These are phyloP conservation scores for Chascanopsetta lugubris DNA, from an alignment of 2,113 vertebrate genomes.

Conservation along the genomic window DNA sequence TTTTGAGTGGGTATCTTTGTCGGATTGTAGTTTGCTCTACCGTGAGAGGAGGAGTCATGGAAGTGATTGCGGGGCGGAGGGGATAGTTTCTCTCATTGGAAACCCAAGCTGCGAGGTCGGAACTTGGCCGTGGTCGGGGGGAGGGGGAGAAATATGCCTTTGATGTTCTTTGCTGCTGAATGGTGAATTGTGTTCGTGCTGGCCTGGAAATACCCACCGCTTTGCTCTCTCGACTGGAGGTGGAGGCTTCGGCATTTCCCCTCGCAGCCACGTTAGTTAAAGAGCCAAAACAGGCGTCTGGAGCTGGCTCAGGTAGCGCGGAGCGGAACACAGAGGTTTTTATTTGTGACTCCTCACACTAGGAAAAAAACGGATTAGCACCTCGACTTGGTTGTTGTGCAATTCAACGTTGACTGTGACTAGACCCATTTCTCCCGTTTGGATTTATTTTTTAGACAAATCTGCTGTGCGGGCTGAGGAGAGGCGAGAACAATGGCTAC, in stretches of 20 bases:
- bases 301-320: slow-evolving; percentile 51
- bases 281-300: slow-evolving; percentile 49
- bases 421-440: slow-evolving; percentile 46
- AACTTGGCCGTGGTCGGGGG: slow-evolving; percentile 76
- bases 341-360: too few relatives aligned
- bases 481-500: slow-evolving; percentile 91
- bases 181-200: slow-evolving; percentile 78
- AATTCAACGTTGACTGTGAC: slow-evolving; percentile 18
- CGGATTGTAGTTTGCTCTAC: slow-evolving; percentile 19
- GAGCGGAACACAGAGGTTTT: slow-evolving; percentile 15
- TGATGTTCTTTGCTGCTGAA: slow-evolving; percentile 77
- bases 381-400: too few relatives aligned
- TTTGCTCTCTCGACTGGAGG: slow-evolving; percentile 65
- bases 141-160: slow-evolving; percentile 77
- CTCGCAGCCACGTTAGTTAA: slow-evolving; percentile 36
- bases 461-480: slow-evolving; percentile 82
- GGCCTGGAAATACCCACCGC: slow-evolving; percentile 80
- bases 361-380: too few relatives aligned
- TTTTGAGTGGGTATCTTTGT: slow-evolving; percentile 9
- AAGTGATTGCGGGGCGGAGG: slow-evolving; percentile 68
- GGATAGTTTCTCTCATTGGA: slow-evolving; percentile 72
- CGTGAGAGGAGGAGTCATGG: slow-evolving; percentile 71
- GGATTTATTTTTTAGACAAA: slow-evolving; percentile 69
- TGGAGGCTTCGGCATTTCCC: slow-evolving; percentile 73
- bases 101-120: slow-evolving; percentile 77